Evolutionary conservation across 2,113 vertebrate genomes (phyloP), one percentile per base, ranked within the genome.

Genomic region (Rhinolophus ferrumequinum): DNA sequence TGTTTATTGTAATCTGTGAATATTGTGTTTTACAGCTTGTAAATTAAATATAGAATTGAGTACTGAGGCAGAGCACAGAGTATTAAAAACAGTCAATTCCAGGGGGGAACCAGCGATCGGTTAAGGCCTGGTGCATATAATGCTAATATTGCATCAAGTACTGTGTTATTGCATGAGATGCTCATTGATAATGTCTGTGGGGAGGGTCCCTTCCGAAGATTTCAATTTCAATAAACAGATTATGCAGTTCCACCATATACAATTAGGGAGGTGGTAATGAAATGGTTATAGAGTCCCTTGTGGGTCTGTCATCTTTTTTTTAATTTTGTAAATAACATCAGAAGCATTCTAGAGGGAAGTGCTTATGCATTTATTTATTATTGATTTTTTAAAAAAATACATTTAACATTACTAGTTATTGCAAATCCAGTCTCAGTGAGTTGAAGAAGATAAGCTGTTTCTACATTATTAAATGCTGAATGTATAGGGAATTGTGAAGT

Each of bases 301-400:
- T 97, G 98, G 97, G 98, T 99, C 99, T 98, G 97, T 98, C 98
- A 98, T 97, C 91, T 96, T 98, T 99, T 98, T 98, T 99, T 99
- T 99, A 99, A 99, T 99, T 99, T 99, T 98, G 98, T 99, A 99
- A 99, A 99, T 99, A 99, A 99, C 99, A 99, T 99, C 99, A 99
- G 97, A 98, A 98, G 95, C 97, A 98, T 99, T 99, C 99, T 98
- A 95, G 97, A 98, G 99, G 98, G 98, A 99, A 99, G 98, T 99
- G 98, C 98, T 99, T 99, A 98, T 99, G 98, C 98, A 99, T 99
- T 99, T 99, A 99, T 99, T 99, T 99, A 99, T 99, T 99, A 99
- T 99, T 98, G 99, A 99, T 99, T 98, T 98, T 98, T 97, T 88
- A 8, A 10, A 97, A 90, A 98, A 98, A 99, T 98, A 98, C 97